phyloP scores from a whole-genome alignment of 2,113 vertebrate genomes.

The Oostethus manadensis region DNA sequence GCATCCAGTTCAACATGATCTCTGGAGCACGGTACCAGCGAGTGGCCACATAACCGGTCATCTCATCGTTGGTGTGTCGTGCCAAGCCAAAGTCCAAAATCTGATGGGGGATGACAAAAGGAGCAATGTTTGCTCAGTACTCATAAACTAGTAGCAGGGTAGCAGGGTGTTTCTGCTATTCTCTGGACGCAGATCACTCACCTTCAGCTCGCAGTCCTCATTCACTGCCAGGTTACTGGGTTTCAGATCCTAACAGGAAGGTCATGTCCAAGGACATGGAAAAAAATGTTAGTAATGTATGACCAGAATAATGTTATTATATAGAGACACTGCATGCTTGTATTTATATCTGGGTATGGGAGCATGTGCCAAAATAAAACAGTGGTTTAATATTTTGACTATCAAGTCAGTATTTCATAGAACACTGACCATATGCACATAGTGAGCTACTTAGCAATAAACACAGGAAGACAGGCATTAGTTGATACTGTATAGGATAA shows the following conservation, averaged over 20 bases:
- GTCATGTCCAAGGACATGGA: neutral
- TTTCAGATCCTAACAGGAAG: slow-evolving; percentile 84
- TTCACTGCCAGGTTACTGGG: slow-evolving; percentile 97
- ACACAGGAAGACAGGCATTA: no score
- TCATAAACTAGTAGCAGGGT: neutral
- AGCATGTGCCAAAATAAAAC: no score
- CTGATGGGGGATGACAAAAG: slow-evolving; percentile 51
- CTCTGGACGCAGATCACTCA: slow-evolving; percentile 47
- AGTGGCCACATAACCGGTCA: slow-evolving; percentile 97
- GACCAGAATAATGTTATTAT: neutral
- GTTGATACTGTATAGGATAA: no score
- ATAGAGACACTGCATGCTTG: no score
- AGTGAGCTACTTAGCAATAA: no score
- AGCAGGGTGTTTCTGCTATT: neutral
- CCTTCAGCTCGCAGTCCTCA: slow-evolving; percentile 98
- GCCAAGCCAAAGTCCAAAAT: slow-evolving; percentile 98
- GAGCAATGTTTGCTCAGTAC: neutral
- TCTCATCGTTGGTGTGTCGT: slow-evolving; percentile 93
- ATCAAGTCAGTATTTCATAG: no score
- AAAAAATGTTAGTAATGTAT: neutral
- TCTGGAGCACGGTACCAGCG: slow-evolving; percentile 97
- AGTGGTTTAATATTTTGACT: no score
- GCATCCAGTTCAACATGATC: slow-evolving; percentile 99
- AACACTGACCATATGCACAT: no score
- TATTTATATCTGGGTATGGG: no score